Conservation (phyloP, 2,113 vertebrate genomes). For the Fulmarus glacialis region DNA sequence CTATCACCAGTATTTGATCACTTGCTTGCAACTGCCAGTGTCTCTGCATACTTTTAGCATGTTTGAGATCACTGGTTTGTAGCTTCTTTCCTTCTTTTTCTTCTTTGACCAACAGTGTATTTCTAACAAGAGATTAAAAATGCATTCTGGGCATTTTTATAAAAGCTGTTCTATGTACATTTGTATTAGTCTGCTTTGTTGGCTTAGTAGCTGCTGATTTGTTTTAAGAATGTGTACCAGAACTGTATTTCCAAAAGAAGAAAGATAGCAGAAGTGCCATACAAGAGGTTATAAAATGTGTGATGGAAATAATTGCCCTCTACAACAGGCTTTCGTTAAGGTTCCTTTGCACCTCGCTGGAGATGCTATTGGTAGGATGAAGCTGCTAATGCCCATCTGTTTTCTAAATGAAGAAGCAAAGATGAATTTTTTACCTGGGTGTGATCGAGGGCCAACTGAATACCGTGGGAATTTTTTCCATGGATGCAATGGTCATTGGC, state of each 20-base stretch:
- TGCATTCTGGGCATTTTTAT: not conserved
- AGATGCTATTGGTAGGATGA: not conserved
- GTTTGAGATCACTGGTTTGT: not conserved
- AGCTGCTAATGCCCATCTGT: not conserved
- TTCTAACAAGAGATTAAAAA: slow-evolving; percentile 25
- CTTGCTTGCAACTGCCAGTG: slow-evolving; percentile 2
- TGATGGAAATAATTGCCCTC: not conserved
- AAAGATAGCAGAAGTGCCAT: not conserved
- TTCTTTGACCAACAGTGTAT: not conserved
- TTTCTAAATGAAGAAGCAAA: not conserved
- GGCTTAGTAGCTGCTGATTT: slow-evolving; percentile 7
- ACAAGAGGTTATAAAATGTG: not conserved
- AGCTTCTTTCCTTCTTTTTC: not conserved
- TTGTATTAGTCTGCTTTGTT: slow-evolving; percentile 10
- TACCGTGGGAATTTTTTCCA: rapidly evolving
- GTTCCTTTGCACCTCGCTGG: not conserved
- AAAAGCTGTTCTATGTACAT: not conserved
- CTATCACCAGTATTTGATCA: not conserved
- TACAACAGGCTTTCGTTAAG: not conserved
- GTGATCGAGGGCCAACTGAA: not conserved
- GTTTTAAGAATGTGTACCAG: not conserved
- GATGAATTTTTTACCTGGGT: not conserved
- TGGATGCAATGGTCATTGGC: not conserved
- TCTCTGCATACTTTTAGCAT: not conserved
- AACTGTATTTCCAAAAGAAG: not conserved